Evolutionary conservation across 1,140 invertebrate species (phyloP), one percentile per base, ranked within the genome.

Genomic region (Philaenus spumarius): DNA sequence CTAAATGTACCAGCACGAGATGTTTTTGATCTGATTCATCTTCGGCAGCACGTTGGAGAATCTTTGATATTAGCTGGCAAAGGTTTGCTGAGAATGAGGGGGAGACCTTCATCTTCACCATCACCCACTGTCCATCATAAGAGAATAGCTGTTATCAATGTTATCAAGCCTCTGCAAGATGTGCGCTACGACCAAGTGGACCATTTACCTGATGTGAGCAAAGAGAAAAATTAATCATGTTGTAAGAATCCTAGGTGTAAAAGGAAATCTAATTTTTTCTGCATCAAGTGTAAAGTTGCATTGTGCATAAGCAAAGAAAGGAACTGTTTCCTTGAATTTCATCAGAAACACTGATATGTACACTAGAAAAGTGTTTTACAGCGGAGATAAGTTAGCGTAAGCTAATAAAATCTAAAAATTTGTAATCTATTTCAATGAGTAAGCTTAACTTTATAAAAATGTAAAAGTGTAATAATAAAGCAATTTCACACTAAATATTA

Each of bases 11-110:
- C 24, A 55, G 12, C 4, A 14, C 17, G 34, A 46, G 30, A 59
- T n/a, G 39, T 59, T 11, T 45, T 59, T 19, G 58, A 59, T 40
- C 52, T 59, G 14, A 34, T 59, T 35, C 58, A 57, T 57, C 58
- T 59, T 22, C 48, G 53, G 15, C 39, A 23, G 26, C 23, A 55
- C 22, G 39, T 55, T 23, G 37, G 14, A 45, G 39, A 55, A 45
- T 12, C 39, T 22, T 45, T 60, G 9, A 58, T 55, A 26, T 20
- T 55, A 11, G 23, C 37, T 37, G 24, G 37, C 34, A 43, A 57
- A 57, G 34, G 19, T 34, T 19, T 15, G 2, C 6, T 19, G 26
- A 56, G 30, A 30, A 60, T 58, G 43, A 35, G 59, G n/a, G 59
- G 59, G n/a, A 19, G 59, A 37, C 59, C 59, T 37, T 60, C 53